These are phyloP conservation scores for Eidolon helvum DNA, from an alignment of 2,113 vertebrate species.

Conservation along the genomic window DNA sequence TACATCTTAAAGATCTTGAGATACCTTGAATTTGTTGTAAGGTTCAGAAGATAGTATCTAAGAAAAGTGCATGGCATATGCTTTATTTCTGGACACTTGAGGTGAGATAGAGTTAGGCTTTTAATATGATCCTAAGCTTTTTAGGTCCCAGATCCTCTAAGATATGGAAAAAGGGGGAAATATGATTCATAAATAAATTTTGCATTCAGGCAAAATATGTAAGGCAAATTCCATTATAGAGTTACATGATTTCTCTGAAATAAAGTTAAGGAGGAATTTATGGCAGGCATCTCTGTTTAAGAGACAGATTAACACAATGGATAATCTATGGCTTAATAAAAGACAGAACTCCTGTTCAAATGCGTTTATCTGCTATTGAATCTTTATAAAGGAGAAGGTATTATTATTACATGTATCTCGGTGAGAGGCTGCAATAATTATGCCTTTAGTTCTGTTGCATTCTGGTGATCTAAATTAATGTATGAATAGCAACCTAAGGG, in stretches of 20 bases:
- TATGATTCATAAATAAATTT: background rate
- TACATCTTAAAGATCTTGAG: background rate
- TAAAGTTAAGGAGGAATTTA: slow-evolving; percentile 31
- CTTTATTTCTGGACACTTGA: background rate
- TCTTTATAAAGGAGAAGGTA: slow-evolving; percentile 17
- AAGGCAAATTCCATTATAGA: background rate
- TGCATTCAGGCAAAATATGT: background rate
- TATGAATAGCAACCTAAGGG: background rate
- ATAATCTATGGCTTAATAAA: slow-evolving; percentile 23
- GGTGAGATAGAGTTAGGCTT: background rate
- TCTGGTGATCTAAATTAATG: background rate
- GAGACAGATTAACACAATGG: background rate
- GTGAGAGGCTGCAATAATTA: background rate
- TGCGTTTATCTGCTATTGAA: background rate
- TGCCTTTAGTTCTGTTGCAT: background rate
- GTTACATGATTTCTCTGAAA: slow-evolving; percentile 25
- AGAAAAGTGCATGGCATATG: background rate
- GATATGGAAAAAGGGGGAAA: background rate
- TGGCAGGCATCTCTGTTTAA: background rate
- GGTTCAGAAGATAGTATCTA: background rate
- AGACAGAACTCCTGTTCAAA: background rate
- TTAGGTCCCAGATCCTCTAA: background rate
- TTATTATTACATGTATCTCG: slow-evolving; percentile 7
- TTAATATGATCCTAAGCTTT: background rate
- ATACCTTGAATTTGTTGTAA: background rate